Evolutionary conservation across 2,797 vertebrate genomes (phyloP), one percentile per base, ranked within the genome.

Genomic region (Oreonectes daqikongensis): DNA sequence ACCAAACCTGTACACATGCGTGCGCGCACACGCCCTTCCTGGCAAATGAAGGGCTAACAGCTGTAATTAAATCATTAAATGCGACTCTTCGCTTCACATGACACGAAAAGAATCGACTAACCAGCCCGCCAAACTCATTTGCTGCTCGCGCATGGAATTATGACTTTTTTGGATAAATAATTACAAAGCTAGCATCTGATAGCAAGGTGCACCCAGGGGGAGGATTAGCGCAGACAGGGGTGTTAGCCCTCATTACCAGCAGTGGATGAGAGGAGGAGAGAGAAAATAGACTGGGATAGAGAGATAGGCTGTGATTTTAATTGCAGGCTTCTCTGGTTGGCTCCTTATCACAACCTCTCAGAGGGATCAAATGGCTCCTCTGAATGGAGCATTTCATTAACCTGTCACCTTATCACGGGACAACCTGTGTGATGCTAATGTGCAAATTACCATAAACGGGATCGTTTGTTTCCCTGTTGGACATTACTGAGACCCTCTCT

Each of bases 11-110:
- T 7, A 32, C 32, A 30, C 57, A 60, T 0, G 32, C 32, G 6
- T 9, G 10, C 1, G 2, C 18, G 20, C 5, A 9, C 7, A 8
- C n/a, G 9, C 48, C 35, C 9, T 35, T 35, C 52, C 95, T 94
- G 95, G 94, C 95, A 94, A 96, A 93, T 95, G 87, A 95, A 94
- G 95, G 93, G 94, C 95, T 97, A 96, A 96, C 95, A 94, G 95
- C 95, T 95, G 95, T 98, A 97, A 98, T 98, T 97, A 98, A 97
- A 97, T 96, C 95, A 98, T 96, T 96, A 97, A 95, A 96, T 92
- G 91, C 89, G 92, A 88, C 89, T 83, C 87, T 88, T 88, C 86
- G 87, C 87, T 90, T 85, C 48, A 88, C 89, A 91, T 90, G 92
- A 90, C 91, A 91, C 88, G 89, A 89, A 90, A 90, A 91, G 90